phyloP scores from a whole-genome alignment of 1,140 invertebrate genomes.

The Pogonomyrmex californicus region DNA sequence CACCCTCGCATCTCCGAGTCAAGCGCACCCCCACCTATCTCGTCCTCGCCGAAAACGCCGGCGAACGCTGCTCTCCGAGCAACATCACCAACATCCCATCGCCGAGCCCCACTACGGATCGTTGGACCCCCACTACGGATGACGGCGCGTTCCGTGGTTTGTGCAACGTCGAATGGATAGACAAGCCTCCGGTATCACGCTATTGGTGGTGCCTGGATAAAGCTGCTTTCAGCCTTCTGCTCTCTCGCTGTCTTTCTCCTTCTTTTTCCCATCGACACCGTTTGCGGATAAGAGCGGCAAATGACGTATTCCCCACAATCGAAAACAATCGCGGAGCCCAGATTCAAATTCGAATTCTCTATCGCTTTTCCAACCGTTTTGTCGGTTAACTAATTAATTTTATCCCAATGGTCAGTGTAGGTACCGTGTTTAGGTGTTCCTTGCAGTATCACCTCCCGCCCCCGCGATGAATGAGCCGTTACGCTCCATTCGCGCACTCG shows the following conservation, averaged over 20 bases:
- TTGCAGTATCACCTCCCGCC: constrained; percentile 5
- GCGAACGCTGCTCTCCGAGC: constrained; percentile 21
- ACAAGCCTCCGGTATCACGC: constrained; percentile 54
- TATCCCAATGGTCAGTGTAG: constrained; percentile 11
- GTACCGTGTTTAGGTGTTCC: constrained; percentile 19
- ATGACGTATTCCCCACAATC: not conserved
- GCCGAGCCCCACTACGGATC: constrained; percentile 19
- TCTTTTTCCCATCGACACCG: not conserved
- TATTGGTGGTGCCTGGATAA: constrained; percentile 59
- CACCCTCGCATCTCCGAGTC: not conserved
- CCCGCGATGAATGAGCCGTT: constrained; percentile 49
- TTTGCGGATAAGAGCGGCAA: not conserved
- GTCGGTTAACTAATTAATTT: constrained; percentile 72
- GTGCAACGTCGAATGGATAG: constrained; percentile 47
- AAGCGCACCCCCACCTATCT: constrained; percentile 2
- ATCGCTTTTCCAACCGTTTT: constrained; percentile 60
- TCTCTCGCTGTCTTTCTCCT: not conserved
- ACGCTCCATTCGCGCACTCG: constrained; percentile 47
- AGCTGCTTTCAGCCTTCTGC: constrained; percentile 1
- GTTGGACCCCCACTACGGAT: constrained; percentile 30
- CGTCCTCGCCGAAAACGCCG: constrained; percentile 21
- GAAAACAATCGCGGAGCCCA: constrained; percentile 41
- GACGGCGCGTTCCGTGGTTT: constrained; percentile 48
- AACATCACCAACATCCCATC: constrained; percentile 43
- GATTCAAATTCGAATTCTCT: constrained; percentile 64